Conservation (phyloP, 2,888 invertebrate genomes). For the Cinara cedri region DNA sequence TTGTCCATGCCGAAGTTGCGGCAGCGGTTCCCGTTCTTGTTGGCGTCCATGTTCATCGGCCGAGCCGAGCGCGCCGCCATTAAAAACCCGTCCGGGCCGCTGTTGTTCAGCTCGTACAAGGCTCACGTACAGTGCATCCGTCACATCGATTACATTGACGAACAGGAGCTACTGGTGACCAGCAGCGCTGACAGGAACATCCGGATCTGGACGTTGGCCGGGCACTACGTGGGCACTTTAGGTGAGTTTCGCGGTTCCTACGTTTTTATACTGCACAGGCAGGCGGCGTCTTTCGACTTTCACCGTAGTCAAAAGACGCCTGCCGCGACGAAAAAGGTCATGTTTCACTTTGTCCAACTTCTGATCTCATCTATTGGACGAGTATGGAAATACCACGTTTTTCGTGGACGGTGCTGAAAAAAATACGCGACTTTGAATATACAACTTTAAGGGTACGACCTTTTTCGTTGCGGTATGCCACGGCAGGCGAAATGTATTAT, state of each 20-base stretch:
- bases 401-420: neutral
- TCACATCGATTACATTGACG: constrained; percentile 21
- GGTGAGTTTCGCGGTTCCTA: constrained; percentile 68
- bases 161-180: constrained; percentile 62
- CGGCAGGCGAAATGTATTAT: constrained; percentile 61
- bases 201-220: constrained; percentile 77
- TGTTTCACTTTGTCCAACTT: neutral
- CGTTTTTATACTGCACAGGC: too few species aligned
- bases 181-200: constrained; percentile 75
- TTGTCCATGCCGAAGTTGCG: neutral
- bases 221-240: constrained; percentile 67
- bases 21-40: constrained; percentile 27
- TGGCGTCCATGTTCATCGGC: neutral
- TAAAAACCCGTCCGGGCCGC: neutral
- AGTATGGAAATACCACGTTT: too few species aligned
- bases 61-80: neutral
- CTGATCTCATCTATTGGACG: neutral
- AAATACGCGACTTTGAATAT: neutral
- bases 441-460: neutral
- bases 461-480: too few species aligned
- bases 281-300: too few species aligned
- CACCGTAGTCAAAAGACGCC: too few species aligned
- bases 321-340: neutral
- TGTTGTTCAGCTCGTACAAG: constrained; percentile 28
- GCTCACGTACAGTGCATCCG: constrained; percentile 32